Conservation (phyloP, 2,113 vertebrate genomes). For the Picathartes gymnocephalus region DNA sequence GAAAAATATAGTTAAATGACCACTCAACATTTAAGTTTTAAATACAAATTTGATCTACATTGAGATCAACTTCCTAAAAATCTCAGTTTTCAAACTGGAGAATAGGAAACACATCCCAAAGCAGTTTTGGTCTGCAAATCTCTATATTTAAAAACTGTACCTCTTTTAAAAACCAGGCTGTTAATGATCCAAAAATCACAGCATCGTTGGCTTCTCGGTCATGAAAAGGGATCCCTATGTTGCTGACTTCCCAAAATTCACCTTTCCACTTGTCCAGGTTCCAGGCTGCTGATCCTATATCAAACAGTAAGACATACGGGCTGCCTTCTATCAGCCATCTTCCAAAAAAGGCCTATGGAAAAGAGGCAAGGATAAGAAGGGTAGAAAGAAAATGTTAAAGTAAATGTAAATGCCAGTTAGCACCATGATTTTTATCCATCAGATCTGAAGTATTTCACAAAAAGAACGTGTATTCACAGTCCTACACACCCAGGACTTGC, state of each 20-base stretch:
- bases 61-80: background rate
- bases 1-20: background rate
- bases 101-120: background rate
- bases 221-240: slow-evolving; percentile 85
- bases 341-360: slow-evolving; percentile 85
- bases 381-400: background rate
- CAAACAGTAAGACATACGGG: slow-evolving; percentile 90
- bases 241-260: slow-evolving; percentile 88
- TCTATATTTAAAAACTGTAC: slow-evolving; percentile 57
- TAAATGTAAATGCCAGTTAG: background rate
- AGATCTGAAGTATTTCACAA: background rate
- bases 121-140: background rate
- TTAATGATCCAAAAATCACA: slow-evolving; percentile 89
- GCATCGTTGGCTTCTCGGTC: slow-evolving; percentile 91
- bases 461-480: background rate
- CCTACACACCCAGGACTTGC: background rate
- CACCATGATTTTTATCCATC: background rate
- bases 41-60: background rate
- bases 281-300: slow-evolving; percentile 86
- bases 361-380: background rate
- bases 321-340: slow-evolving; percentile 95
- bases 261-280: slow-evolving; percentile 94
- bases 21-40: background rate
- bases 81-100: background rate
- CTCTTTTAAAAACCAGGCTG: slow-evolving; percentile 96